phyloP scores from a whole-genome alignment of 1,140 invertebrate genomes.

The Eriocheir sinensis region DNA sequence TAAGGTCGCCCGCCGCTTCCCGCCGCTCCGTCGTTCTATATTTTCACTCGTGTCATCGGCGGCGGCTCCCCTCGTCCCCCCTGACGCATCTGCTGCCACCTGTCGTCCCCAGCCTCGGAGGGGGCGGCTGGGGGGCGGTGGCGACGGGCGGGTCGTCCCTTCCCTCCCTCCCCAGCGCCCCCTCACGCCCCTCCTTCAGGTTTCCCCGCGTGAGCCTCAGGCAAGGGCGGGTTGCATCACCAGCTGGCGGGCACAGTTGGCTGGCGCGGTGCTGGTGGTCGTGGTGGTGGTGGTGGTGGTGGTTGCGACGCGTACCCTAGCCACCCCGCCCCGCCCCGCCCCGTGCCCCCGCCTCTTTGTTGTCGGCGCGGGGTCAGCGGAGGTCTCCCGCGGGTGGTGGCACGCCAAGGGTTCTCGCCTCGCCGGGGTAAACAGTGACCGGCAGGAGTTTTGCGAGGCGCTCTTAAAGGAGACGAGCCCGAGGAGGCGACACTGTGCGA shows the following conservation, averaged over 20 bases:
- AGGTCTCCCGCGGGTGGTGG: background rate
- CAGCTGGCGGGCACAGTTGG: background rate
- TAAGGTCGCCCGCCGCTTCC: background rate
- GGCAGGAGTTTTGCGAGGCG: background rate
- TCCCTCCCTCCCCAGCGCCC: background rate
- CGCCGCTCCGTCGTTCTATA: conserved; percentile 1
- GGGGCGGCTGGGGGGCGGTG: background rate
- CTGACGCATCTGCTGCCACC: background rate
- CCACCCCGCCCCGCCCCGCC: background rate
- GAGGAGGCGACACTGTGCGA: background rate
- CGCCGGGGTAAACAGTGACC: background rate
- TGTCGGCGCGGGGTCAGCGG: conserved; percentile 7
- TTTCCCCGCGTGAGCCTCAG: background rate
- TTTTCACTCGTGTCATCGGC: conserved; percentile 23
- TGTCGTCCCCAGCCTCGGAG: background rate
- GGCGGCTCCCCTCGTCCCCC: conserved; percentile 7
- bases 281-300: background rate
- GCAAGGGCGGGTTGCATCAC: background rate
- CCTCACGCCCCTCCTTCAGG: background rate
- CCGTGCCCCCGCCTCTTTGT: background rate
- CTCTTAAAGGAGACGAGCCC: conserved; percentile 12
- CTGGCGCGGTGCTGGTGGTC: background rate
- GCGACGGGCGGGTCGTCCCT: background rate
- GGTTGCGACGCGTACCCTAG: background rate
- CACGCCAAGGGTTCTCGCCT: conserved; percentile 6